Percentiles rank a stretch among this genome's conserved stretches.
Evolutionary conservation across 2,797 vertebrate species (phyloP).

Genomic region (Tachyglossus aculeatus): DNA sequence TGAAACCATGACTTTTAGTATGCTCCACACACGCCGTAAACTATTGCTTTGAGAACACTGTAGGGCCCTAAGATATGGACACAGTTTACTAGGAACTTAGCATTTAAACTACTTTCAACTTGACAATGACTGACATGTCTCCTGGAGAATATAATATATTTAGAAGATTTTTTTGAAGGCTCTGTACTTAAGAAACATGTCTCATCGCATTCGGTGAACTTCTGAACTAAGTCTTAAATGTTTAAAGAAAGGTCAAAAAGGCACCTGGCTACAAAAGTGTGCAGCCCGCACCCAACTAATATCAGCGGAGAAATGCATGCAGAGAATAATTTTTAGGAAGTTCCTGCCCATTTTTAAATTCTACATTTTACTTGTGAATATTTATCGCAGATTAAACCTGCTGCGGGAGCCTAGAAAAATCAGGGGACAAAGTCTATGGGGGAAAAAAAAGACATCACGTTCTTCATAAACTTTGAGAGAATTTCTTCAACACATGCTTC

Average conservation of each 20-base stretch:
- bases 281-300: slow-evolving; percentile 65
- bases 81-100: slow-evolving; percentile 72
- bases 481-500: slow-evolving; percentile 65
- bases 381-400: slow-evolving; percentile 57
- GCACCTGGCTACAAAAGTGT: slow-evolving; percentile 69
- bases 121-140: slow-evolving; percentile 77
- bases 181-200: slow-evolving; percentile 73
- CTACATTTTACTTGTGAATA: slow-evolving; percentile 66
- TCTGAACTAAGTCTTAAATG: slow-evolving; percentile 82
- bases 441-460: not conserved
- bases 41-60: slow-evolving; percentile 68
- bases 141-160: slow-evolving; percentile 79
- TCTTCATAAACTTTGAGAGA: slow-evolving; percentile 68
- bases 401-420: slow-evolving; percentile 44
- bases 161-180: slow-evolving; percentile 73
- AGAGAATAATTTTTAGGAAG: slow-evolving; percentile 71
- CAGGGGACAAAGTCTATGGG: slow-evolving; percentile 42
- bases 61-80: slow-evolving; percentile 61
- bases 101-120: slow-evolving; percentile 76
- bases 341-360: slow-evolving; percentile 53
- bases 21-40: slow-evolving; percentile 55
- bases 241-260: slow-evolving; percentile 81
- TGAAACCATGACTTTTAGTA: slow-evolving; percentile 56
- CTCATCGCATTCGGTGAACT: slow-evolving; percentile 75
- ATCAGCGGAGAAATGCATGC: slow-evolving; percentile 70